These are phyloP conservation scores for Epirrhoe alternata DNA, from an alignment of 2,888 invertebrate species.

Conservation along the genomic window DNA sequence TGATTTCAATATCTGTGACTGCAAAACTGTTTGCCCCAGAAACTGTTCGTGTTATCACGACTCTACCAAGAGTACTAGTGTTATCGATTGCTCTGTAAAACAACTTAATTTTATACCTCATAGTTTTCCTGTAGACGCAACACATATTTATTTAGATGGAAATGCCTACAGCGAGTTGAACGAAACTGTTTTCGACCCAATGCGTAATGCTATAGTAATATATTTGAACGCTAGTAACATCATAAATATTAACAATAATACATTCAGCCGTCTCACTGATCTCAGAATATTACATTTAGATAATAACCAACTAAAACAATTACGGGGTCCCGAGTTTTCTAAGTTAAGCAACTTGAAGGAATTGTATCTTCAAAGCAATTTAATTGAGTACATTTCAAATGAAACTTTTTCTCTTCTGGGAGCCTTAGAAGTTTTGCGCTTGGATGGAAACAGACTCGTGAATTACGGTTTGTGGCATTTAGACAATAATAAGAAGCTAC, in stretches of 20 bases:
- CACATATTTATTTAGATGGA: constrained; percentile 96
- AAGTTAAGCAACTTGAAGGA: constrained; percentile 92
- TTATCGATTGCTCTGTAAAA: constrained; percentile 95
- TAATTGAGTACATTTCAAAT: constrained; percentile 91
- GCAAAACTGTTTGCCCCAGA: constrained; percentile 96
- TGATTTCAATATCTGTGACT: constrained; percentile 97
- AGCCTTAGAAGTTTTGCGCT: constrained; percentile 91
- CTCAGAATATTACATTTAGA: constrained; percentile 93
- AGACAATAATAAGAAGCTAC: constrained; percentile 88
- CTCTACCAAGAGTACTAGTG: constrained; percentile 95
- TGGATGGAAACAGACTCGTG: constrained; percentile 94
- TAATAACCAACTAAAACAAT: constrained; percentile 91
- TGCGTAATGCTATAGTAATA: constrained; percentile 86
- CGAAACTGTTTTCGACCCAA: constrained; percentile 74
- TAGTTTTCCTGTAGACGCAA: constrained; percentile 95
- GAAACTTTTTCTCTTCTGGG: constrained; percentile 91
- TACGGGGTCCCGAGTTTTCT: constrained; percentile 94
- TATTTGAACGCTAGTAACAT: constrained; percentile 94
- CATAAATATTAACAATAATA: constrained; percentile 92
- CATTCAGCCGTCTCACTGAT: constrained; percentile 91
- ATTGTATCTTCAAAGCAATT: constrained; percentile 94
- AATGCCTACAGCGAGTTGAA: constrained; percentile 92
- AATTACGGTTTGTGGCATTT: constrained; percentile 93
- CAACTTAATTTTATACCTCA: constrained; percentile 90
- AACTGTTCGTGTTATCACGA: constrained; percentile 98